Conservation (phyloP, 2,888 invertebrate species). For the Hydropsyche betteni region DNA sequence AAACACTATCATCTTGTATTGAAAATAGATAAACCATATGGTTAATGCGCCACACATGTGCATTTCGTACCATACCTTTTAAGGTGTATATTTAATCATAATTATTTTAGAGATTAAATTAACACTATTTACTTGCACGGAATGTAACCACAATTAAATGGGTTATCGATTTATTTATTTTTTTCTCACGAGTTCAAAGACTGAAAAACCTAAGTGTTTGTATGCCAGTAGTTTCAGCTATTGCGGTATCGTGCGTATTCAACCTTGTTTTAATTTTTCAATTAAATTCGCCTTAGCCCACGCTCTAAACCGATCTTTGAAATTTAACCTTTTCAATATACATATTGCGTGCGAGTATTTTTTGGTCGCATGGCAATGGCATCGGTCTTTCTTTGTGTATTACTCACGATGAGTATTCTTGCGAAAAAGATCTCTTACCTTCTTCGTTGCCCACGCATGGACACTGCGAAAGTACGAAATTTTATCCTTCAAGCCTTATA, state of each 20-base stretch:
- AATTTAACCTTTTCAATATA: conserved; percentile 27
- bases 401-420: conserved; percentile 14
- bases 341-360: background rate
- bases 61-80: conserved; percentile 6
- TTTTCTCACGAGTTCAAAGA: no score
- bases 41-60: conserved; percentile 4
- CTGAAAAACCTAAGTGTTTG: no score
- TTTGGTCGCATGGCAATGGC: conserved; percentile 1
- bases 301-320: background rate
- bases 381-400: conserved; percentile 7
- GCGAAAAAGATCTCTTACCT: conserved; percentile 2
- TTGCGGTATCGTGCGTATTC: no score
- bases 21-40: conserved; percentile 15
- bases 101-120: background rate
- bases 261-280: conserved; percentile 33
- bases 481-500: background rate
- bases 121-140: background rate
- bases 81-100: conserved; percentile 9
- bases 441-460: conserved; percentile 19
- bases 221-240: no score
- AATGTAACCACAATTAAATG: background rate
- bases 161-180: no score
- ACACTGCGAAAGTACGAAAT: conserved; percentile 5
- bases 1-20: background rate
- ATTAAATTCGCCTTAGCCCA: conserved; percentile 22